Percentiles rank a stretch among this genome's conserved stretches.
Evolutionary conservation across 2,888 invertebrate genomes (phyloP).

Genomic region (Antheraea assamensis): DNA sequence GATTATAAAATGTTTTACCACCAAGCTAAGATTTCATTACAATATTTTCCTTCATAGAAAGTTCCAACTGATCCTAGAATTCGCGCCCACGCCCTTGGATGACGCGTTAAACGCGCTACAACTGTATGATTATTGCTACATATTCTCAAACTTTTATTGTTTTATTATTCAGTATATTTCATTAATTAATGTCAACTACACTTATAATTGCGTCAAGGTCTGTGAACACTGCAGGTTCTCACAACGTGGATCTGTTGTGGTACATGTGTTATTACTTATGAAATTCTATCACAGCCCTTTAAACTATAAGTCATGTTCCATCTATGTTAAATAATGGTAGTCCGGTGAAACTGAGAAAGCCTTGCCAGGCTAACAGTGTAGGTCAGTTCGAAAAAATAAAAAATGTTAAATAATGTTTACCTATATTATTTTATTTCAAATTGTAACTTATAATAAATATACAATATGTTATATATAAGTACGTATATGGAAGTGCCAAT

Average conservation of each 20-base stretch:
- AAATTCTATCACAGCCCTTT: neutral
- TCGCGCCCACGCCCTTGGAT: neutral
- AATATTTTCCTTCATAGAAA: neutral
- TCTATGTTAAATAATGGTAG: no score
- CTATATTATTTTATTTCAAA: neutral
- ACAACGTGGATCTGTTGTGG: neutral
- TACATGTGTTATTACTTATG: slow-evolving; percentile 5
- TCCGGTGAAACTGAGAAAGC: no score
- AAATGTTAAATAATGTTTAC: neutral
- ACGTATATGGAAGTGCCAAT: neutral
- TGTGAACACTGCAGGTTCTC: neutral
- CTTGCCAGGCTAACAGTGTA: no score
- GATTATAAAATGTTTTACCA: neutral
- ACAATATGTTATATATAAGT: no score
- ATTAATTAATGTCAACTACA: slow-evolving; percentile 4
- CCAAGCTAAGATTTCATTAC: neutral
- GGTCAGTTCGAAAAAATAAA: no score
- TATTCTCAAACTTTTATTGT: neutral
- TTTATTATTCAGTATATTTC: neutral
- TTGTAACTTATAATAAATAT: neutral
- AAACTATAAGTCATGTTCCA: neutral
- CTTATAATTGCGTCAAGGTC: neutral
- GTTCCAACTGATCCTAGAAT: neutral
- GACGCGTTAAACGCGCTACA: neutral
- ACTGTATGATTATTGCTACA: neutral